Conservation (phyloP, 2,797 vertebrate species). For the Salmo trutta region DNA sequence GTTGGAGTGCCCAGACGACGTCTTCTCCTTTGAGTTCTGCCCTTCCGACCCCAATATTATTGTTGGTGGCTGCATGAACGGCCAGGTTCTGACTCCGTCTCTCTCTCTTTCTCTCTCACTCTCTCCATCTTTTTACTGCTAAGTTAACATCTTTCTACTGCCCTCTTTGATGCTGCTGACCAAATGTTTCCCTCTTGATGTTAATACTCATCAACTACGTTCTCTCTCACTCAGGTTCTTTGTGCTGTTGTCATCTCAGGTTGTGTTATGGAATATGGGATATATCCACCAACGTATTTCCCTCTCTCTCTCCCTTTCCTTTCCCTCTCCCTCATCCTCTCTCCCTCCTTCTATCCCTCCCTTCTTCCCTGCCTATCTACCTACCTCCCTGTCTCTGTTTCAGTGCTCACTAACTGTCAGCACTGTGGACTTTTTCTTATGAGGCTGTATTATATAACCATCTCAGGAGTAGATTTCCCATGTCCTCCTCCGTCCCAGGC, state of each 20-base stretch:
- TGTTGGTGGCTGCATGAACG: conserved; percentile 87
- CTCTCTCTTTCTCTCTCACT: conserved; percentile 5
- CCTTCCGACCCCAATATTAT: conserved; percentile 89
- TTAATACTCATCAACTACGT: background rate
- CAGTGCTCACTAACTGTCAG: conserved; percentile 4
- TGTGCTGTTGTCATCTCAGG: conserved; percentile 63
- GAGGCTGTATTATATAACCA: conserved; percentile 5
- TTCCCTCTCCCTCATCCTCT: background rate
- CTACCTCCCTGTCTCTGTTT: conserved; percentile 19
- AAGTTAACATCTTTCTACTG: conserved; percentile 1
- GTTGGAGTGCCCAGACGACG: conserved; percentile 86
- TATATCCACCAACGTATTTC: conserved; percentile 74
- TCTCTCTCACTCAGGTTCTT: conserved; percentile 19
- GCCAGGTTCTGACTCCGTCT: conserved; percentile 80
- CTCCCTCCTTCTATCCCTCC: background rate
- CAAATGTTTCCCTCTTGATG: background rate
- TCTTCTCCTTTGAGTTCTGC: conserved; percentile 89
- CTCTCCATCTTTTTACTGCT: background rate
- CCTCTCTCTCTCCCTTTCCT: background rate
- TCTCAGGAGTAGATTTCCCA: conserved; percentile 8
- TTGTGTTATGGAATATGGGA: conserved; percentile 84
- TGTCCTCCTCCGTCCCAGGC: background rate
- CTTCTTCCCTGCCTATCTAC: background rate
- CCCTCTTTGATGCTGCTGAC: background rate
- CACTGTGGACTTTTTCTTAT: conserved; percentile 13